Conservation (phyloP, 2,888 invertebrate species). For the Chalcis sispes region DNA sequence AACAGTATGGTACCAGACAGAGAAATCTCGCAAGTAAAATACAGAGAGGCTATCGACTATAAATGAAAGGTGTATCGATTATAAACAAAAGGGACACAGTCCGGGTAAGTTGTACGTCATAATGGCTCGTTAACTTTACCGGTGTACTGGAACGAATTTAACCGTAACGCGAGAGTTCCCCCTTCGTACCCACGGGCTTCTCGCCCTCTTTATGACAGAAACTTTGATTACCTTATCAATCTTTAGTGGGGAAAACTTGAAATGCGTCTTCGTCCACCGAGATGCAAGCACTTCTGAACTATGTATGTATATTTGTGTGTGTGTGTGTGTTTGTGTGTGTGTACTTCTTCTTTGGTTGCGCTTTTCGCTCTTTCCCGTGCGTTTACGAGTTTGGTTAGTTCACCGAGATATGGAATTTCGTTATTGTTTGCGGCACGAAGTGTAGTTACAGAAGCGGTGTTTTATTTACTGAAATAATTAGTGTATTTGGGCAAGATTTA, state of each 20-base stretch:
- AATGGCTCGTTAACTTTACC: constrained; percentile 39
- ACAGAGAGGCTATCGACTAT: constrained; percentile 22
- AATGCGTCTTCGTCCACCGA: background rate
- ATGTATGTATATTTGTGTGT: too few relatives aligned
- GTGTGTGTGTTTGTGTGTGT: too few relatives aligned
- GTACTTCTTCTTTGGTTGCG: too few relatives aligned
- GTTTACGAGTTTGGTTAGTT: too few relatives aligned
- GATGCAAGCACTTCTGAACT: too few relatives aligned
- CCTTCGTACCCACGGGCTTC: background rate
- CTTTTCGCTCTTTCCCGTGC: too few relatives aligned
- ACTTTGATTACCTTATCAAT: constrained; percentile 65
- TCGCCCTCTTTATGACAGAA: constrained; percentile 46
- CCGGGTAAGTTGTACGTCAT: background rate
- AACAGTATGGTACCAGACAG: background rate
- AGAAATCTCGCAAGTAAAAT: background rate
- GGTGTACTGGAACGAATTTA: constrained; percentile 12
- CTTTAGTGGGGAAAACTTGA: constrained; percentile 52
- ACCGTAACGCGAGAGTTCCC: background rate
- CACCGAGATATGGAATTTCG: too few relatives aligned
- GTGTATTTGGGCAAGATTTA: too few relatives aligned
- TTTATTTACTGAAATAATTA: too few relatives aligned
- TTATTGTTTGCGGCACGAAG: too few relatives aligned
- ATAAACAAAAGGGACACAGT: background rate
- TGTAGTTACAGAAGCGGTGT: too few relatives aligned
- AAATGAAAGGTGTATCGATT: constrained; percentile 14